phyloP scores from a whole-genome alignment of 2,113 vertebrate genomes.

The Micronycteris hirsuta region DNA sequence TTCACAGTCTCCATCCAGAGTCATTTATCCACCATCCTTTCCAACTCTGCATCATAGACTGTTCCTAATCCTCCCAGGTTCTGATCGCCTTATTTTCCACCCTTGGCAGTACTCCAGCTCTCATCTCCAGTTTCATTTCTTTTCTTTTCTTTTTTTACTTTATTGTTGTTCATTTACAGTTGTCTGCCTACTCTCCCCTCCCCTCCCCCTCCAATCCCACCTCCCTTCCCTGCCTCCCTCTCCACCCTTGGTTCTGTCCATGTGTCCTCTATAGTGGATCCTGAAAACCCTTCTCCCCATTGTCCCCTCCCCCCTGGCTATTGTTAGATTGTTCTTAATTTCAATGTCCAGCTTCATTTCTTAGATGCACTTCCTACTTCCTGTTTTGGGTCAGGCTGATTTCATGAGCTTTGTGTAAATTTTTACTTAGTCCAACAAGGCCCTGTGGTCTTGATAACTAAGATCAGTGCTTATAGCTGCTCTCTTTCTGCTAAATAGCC shows the following conservation, averaged over 20 bases:
- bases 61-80: background rate
- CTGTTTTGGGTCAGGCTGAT: background rate
- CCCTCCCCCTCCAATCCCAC: too few relatives aligned
- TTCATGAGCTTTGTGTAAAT: background rate
- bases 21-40: background rate
- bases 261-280: too few relatives aligned
- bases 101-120: background rate
- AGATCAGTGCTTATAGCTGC: background rate
- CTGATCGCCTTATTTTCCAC: background rate
- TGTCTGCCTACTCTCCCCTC: too few relatives aligned
- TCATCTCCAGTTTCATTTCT: background rate
- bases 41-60: background rate
- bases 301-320: too few relatives aligned
- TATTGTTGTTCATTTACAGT: too few relatives aligned
- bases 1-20: background rate
- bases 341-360: slow-evolving; percentile 5
- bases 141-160: too few relatives aligned
- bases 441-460: background rate
- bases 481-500: background rate
- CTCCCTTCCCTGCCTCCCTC: too few relatives aligned
- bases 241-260: too few relatives aligned
- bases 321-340: too few relatives aligned
- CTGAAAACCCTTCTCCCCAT: too few relatives aligned
- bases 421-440: background rate
- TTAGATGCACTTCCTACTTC: background rate